These are phyloP conservation scores for Penaeus japonicus DNA, from an alignment of 1,140 invertebrate species.

Conservation along the genomic window DNA sequence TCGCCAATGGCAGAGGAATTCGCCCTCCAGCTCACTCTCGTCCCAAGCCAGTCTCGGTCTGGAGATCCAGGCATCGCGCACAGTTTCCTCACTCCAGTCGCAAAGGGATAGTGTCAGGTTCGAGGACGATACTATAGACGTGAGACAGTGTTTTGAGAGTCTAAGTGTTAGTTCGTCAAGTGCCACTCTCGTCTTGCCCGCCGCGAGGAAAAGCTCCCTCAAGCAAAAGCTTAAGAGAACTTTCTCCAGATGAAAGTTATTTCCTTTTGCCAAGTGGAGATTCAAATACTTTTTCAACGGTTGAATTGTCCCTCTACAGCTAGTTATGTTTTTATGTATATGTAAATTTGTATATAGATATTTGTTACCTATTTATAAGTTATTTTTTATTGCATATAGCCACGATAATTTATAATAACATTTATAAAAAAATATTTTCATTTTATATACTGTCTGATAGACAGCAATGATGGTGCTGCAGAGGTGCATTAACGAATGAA, in stretches of 20 bases:
- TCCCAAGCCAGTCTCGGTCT: not conserved
- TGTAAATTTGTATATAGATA: not conserved
- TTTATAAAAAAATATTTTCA: not conserved
- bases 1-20: not conserved
- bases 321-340: not conserved
- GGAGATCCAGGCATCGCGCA: not conserved
- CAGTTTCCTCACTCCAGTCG: not conserved
- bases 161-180: not conserved
- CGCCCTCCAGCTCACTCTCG: not conserved
- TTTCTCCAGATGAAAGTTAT: not conserved
- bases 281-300: not conserved
- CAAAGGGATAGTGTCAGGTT: not conserved
- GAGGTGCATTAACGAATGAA: too few relatives aligned
- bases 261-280: not conserved
- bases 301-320: not conserved
- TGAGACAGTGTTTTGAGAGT: not conserved
- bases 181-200: not conserved
- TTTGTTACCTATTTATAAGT: not conserved
- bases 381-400: not conserved
- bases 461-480: too few relatives aligned
- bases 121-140: not conserved
- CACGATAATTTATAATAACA: not conserved
- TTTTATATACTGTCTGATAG: not conserved
- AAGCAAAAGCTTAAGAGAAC: slow-evolving; percentile 23
- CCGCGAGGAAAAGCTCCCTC: not conserved